Conservation (phyloP, 2,888 invertebrate genomes). For the Microchrysa polita region DNA sequence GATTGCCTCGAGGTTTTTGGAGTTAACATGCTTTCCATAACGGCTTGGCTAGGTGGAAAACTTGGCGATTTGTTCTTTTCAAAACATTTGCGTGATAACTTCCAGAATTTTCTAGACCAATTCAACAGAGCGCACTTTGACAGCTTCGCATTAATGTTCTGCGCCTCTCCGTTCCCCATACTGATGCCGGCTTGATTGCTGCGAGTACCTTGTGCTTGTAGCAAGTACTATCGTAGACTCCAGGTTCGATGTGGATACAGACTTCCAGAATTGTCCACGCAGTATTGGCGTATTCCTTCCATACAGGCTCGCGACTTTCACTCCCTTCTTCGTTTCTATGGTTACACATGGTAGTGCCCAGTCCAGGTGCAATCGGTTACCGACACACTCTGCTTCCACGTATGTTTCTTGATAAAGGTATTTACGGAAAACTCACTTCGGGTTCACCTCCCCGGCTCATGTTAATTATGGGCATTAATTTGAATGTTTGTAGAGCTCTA, state of each 20-base stretch:
- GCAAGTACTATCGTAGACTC: background rate
- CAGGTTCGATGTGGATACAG: background rate
- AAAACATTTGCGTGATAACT: background rate
- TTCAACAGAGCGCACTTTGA: slow-evolving; percentile 19
- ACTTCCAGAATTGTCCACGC: background rate
- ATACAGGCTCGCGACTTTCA: background rate
- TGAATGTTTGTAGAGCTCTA: too few relatives aligned
- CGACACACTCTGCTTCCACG: too few relatives aligned
- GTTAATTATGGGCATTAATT: too few relatives aligned
- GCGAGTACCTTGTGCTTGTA: too few relatives aligned
- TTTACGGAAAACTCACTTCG: too few relatives aligned
- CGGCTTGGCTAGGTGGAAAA: background rate
- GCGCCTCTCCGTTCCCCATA: background rate
- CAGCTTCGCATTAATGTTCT: slow-evolving; percentile 7
- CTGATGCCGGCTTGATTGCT: slow-evolving; percentile 12
- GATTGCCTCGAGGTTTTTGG: background rate
- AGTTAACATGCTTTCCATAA: background rate
- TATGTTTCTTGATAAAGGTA: too few relatives aligned
- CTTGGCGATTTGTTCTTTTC: background rate
- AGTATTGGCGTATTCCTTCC: background rate
- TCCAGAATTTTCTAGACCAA: slow-evolving; percentile 19
- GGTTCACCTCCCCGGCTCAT: too few relatives aligned
- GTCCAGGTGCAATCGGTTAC: too few relatives aligned
- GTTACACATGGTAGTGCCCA: background rate
- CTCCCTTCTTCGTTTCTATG: background rate